Conservation (phyloP, 2,797 vertebrate genomes). For the Rhinophrynus dorsalis region DNA sequence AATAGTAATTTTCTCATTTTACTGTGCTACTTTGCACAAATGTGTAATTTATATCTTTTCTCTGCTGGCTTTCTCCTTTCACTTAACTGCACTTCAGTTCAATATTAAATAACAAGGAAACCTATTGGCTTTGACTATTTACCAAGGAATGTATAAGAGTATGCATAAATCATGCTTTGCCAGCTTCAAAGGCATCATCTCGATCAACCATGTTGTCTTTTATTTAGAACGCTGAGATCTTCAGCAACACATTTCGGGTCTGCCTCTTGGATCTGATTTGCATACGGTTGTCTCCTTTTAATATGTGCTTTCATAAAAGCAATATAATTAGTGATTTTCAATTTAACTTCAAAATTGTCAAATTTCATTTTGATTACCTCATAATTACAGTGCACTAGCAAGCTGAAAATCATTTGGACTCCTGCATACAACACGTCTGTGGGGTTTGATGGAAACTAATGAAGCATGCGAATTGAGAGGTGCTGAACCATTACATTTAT, state of each 20-base stretch:
- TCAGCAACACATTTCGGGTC: constrained; percentile 62
- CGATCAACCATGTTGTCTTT: constrained; percentile 63
- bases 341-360: constrained; percentile 65
- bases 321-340: constrained; percentile 67
- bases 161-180: constrained; percentile 71
- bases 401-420: constrained; percentile 56
- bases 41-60: constrained; percentile 64
- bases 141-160: constrained; percentile 61
- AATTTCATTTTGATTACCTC: constrained; percentile 67
- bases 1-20: constrained; percentile 72
- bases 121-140: constrained; percentile 62
- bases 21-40: constrained; percentile 56
- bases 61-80: constrained; percentile 58
- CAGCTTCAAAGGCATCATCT: constrained; percentile 63
- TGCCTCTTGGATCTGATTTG: constrained; percentile 59
- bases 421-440: constrained; percentile 54
- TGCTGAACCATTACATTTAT: constrained; percentile 59
- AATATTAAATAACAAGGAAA: constrained; percentile 64
- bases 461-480: constrained; percentile 60
- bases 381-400: constrained; percentile 59
- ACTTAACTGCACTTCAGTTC: constrained; percentile 63
- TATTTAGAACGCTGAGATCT: constrained; percentile 64
- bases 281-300: constrained; percentile 60
- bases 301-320: constrained; percentile 64
- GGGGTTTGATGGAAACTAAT: constrained; percentile 63